Conservation (phyloP, 2,113 vertebrate species). For the Centropristis striata region DNA sequence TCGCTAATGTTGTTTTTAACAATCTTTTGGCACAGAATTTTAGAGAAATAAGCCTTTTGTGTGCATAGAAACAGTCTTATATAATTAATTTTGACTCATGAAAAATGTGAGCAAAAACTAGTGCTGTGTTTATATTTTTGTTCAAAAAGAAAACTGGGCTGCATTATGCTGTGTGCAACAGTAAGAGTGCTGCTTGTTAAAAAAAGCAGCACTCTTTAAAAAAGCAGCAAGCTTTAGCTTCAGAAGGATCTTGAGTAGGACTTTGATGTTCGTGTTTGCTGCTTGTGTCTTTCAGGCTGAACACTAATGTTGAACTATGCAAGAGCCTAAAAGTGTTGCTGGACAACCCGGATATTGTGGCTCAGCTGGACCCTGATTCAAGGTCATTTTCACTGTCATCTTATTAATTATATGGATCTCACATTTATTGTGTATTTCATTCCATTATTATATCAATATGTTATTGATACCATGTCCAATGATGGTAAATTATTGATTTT, state of each 20-base stretch:
- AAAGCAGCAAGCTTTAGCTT: neutral
- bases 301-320: conserved; percentile 95
- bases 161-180: neutral
- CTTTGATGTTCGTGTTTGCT: neutral
- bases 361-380: conserved; percentile 92
- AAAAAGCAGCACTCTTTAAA: too few species aligned
- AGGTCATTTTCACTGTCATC: conserved; percentile 82
- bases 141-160: neutral
- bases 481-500: conserved; percentile 1
- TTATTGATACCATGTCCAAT: neutral
- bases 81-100: too few species aligned
- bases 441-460: neutral
- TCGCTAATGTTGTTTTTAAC: too few species aligned
- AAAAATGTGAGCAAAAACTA: too few species aligned
- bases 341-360: conserved; percentile 84
- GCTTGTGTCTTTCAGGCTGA: conserved; percentile 88
- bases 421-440: neutral
- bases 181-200: too few species aligned
- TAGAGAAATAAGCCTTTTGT: too few species aligned
- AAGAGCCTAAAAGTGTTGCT: conserved; percentile 91
- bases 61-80: too few species aligned
- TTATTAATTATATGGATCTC: neutral
- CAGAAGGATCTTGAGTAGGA: neutral
- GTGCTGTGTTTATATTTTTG: too few species aligned
- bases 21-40: too few species aligned